phyloP scores from a whole-genome alignment of 2,113 vertebrate species.

The Ochotona princeps region DNA sequence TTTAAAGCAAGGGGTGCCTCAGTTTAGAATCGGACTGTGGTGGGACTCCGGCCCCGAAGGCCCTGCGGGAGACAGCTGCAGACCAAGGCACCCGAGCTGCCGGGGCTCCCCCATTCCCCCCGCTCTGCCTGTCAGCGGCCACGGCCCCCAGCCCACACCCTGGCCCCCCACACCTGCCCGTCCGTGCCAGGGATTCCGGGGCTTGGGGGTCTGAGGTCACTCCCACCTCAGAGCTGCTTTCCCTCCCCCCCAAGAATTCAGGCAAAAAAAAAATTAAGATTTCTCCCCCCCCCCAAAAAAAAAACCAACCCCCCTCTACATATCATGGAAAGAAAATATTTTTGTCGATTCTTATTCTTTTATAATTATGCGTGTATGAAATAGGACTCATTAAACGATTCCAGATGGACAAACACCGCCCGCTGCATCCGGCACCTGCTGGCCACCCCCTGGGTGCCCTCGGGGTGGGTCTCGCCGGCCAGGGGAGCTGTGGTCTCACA shows the following conservation, averaged over 20 bases:
- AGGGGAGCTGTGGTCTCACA: no score
- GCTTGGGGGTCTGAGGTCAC: slow-evolving; percentile 59
- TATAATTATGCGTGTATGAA: slow-evolving; percentile 92
- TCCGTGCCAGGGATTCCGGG: no score
- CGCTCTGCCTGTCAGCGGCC: no score
- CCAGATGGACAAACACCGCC: slow-evolving; percentile 65
- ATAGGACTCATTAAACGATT: slow-evolving; percentile 91
- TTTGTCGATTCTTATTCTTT: slow-evolving; percentile 98
- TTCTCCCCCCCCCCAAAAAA: not conserved
- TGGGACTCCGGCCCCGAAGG: not conserved
- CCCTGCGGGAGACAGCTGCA: no score
- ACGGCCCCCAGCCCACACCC: no score
- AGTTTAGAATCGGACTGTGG: not conserved
- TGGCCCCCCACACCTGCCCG: no score
- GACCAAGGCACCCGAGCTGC: no score
- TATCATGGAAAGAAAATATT: slow-evolving; percentile 98
- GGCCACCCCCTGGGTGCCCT: no score
- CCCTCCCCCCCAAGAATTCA: slow-evolving; percentile 76
- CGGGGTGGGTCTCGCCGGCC: no score
- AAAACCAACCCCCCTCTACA: slow-evolving; percentile 81
- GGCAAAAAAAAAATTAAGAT: not conserved
- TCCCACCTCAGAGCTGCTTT: slow-evolving; percentile 80
- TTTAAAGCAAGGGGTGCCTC: slow-evolving; percentile 36
- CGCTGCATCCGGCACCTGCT: no score
- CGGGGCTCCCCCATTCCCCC: no score